These are phyloP conservation scores for Euphydryas editha DNA, from an alignment of 2,888 invertebrate species.

Conservation along the genomic window DNA sequence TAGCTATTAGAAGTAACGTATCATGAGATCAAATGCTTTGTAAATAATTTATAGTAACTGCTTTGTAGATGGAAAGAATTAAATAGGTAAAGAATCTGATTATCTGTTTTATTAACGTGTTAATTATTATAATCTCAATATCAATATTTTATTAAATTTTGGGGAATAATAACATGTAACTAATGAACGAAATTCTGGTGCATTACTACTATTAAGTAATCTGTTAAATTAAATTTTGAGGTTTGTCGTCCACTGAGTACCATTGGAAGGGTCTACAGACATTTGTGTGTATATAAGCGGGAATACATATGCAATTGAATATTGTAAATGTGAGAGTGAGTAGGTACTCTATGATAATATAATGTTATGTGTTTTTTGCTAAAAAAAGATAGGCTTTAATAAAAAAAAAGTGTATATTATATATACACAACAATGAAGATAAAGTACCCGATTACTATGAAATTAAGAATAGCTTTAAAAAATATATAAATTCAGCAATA, in stretches of 20 bases:
- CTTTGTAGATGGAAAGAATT: neutral
- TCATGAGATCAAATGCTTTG: too few species aligned
- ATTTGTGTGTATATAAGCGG: neutral
- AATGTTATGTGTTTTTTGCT: too few species aligned
- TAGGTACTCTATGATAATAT: too few species aligned
- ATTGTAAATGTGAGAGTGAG: too few species aligned
- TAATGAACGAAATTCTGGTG: conserved; percentile 2
- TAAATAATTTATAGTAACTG: too few species aligned
- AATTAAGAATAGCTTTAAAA: too few species aligned
- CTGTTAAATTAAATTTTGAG: neutral
- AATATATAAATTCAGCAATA: too few species aligned
- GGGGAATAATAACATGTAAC: neutral
- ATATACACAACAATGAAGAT: too few species aligned
- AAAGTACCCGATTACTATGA: too few species aligned
- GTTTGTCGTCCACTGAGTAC: neutral
- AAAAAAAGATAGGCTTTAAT: too few species aligned
- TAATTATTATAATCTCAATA: neutral
- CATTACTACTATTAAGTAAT: neutral
- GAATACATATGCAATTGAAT: neutral
- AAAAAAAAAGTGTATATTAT: too few species aligned
- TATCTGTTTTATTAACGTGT: neutral
- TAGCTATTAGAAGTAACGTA: too few species aligned
- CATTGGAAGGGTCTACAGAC: neutral
- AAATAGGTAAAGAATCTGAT: neutral
- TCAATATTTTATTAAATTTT: neutral